Percentiles rank a stretch among this genome's conserved stretches.
Evolutionary conservation across 2,797 vertebrate genomes (phyloP).

Genomic region (Apogon hyalosoma): DNA sequence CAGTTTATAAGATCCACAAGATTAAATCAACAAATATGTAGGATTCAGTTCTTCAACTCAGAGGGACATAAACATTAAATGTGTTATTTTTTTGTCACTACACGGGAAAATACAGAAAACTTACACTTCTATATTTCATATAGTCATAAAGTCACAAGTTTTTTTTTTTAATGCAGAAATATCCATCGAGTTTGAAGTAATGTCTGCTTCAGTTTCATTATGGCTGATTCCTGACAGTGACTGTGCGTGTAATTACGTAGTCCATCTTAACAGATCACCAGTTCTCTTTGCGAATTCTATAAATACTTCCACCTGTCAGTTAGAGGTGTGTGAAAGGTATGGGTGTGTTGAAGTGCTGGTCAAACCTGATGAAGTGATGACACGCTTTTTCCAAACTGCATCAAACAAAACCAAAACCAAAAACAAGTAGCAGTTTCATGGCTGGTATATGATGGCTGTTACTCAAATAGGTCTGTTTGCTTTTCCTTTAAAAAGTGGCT

Average conservation of each 20-base stretch:
- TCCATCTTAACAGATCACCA: background rate
- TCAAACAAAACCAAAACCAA: conserved; percentile 33
- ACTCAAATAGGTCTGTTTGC: background rate
- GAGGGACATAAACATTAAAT: too few relatives aligned
- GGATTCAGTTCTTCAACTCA: background rate
- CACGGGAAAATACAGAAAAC: too few relatives aligned
- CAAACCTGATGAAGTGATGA: conserved; percentile 64
- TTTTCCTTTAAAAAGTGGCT: background rate
- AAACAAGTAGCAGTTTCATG: conserved; percentile 36
- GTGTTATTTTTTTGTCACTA: too few relatives aligned
- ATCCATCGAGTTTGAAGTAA: too few relatives aligned
- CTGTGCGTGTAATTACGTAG: background rate
- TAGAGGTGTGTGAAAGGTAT: conserved; percentile 50
- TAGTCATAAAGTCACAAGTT: background rate
- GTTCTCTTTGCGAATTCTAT: conserved; percentile 34
- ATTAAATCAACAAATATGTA: background rate
- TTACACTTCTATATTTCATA: too few relatives aligned
- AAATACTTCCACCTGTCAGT: conserved; percentile 32
- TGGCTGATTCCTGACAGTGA: too few relatives aligned
- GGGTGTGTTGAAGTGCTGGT: conserved; percentile 54
- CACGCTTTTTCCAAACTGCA: conserved; percentile 1
- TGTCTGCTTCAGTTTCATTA: too few relatives aligned
- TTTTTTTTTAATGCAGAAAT: background rate
- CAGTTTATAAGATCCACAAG: background rate
- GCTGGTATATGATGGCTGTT: background rate